Evolutionary conservation across 2,113 vertebrate species (phyloP), one percentile per base, ranked within the genome.

Genomic region (Microcebus murinus): DNA sequence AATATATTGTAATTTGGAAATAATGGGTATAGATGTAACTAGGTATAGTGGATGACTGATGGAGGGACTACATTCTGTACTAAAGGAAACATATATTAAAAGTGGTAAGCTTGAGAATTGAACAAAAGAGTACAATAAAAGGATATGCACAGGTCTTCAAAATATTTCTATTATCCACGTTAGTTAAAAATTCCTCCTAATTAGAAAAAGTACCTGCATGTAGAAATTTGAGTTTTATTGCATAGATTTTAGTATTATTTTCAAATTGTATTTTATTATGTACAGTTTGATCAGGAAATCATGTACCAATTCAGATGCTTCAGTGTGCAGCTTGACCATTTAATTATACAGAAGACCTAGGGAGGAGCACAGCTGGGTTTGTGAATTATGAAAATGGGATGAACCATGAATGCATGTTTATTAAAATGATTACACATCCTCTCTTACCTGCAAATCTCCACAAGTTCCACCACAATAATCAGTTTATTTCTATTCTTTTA

Each of bases 331-430:
- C 45, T 97, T 45, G 65, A 59, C 39, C 76, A 70, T 39, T 91
- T 74, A 98, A 91, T 98, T 97, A 97, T 52, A 96, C 59, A 92
- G 90, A 34, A 85, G 45, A 84, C 45, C 21, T 10, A 63, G 52
- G 61, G 71, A 91, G 31, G 23, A 91, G 87, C 39, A 50, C 85
- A 94, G 87, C 77, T 97, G 95, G 86, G 48, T 65, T 7, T 89
- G 57, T 80, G 93, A 95, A 98, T 98, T 96, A 97, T 83, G 94
- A 96, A 96, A 97, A 95, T 50, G 83, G 76, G 80, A 86, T 95
- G 80, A 98, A 59, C 13, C 6, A 89, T 80, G 42, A 80, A 94
- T 87, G 73, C 34, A 95, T 95, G 95, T 97, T 98, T 80, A 97
- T 96, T 97, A 97, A 74, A 96, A 97, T 87, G 27, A 94, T 95